A percentile compares a stretch with the other conserved stretches of the same genome.
phyloP scores from a whole-genome alignment of 2,888 invertebrate species.

The Orchesellides sinensis region DNA sequence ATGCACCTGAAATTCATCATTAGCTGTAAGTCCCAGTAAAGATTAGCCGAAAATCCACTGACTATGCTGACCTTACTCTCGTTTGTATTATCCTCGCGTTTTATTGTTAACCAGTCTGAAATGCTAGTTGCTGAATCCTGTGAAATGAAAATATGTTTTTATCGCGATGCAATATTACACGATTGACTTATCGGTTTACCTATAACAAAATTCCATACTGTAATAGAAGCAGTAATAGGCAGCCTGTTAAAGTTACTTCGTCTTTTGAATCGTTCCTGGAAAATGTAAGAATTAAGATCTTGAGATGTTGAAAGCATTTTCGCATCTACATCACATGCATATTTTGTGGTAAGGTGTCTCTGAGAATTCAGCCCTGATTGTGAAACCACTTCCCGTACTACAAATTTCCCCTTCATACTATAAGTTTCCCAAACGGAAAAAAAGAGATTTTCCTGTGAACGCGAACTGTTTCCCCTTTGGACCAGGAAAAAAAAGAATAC shows the following conservation, averaged over 20 bases:
- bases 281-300: constrained; percentile 35
- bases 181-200: constrained; percentile 1
- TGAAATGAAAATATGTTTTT: too few relatives aligned
- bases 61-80: background rate
- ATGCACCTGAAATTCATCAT: constrained; percentile 53
- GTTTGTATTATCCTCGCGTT: background rate
- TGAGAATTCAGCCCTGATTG: background rate
- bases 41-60: constrained; percentile 16
- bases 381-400: background rate
- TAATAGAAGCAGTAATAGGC: constrained; percentile 25
- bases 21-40: constrained; percentile 27
- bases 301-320: background rate
- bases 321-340: background rate
- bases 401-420: constrained; percentile 21
- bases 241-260: constrained; percentile 15
- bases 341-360: background rate
- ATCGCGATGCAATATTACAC: too few relatives aligned
- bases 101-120: background rate
- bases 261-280: constrained; percentile 36
- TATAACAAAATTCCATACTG: background rate
- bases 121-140: too few relatives aligned
- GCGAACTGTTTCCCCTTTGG: constrained; percentile 37
- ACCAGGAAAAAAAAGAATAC: constrained; percentile 54
- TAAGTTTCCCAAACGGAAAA: constrained; percentile 40
- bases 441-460: constrained; percentile 26